Conservation (phyloP, 2,797 vertebrate genomes). For the Anabas testudineus region DNA sequence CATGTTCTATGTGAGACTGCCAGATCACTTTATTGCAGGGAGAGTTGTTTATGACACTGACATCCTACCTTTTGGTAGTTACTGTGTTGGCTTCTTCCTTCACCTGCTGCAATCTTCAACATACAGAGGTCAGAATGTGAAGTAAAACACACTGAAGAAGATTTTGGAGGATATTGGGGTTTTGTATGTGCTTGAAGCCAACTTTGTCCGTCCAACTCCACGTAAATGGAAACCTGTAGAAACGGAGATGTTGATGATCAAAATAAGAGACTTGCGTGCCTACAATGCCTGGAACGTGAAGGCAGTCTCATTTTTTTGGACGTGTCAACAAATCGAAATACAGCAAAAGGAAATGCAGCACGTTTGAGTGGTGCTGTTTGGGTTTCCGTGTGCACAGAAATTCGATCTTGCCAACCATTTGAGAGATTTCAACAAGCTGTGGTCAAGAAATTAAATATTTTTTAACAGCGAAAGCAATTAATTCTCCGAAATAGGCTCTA, state of each 20-base stretch:
- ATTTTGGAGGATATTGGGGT: slow-evolving; percentile 8
- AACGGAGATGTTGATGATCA: slow-evolving; percentile 26
- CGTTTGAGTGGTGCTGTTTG: slow-evolving; percentile 36
- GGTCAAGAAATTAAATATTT: slow-evolving; percentile 60
- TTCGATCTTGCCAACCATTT: slow-evolving; percentile 50
- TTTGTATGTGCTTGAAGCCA: slow-evolving; percentile 10
- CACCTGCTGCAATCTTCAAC: slow-evolving; percentile 16
- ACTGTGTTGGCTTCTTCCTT: slow-evolving; percentile 33
- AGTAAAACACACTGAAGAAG: slow-evolving; percentile 2
- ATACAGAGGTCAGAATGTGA: slow-evolving; percentile 8
- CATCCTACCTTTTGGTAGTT: slow-evolving; percentile 37
- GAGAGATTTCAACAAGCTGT: slow-evolving; percentile 42
- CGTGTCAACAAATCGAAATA: slow-evolving; percentile 36
- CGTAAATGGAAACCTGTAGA: neutral
- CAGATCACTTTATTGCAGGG: slow-evolving; percentile 66
- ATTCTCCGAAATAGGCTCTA: slow-evolving; percentile 48
- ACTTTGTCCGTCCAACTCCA: slow-evolving; percentile 5
- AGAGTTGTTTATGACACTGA: slow-evolving; percentile 72
- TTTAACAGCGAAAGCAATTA: slow-evolving; percentile 55
- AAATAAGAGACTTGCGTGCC: slow-evolving; percentile 22
- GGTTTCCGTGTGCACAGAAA: slow-evolving; percentile 44
- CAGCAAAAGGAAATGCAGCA: slow-evolving; percentile 15
- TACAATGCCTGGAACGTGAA: slow-evolving; percentile 34
- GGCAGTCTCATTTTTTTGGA: slow-evolving; percentile 34
- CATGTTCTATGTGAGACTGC: slow-evolving; percentile 74